These are phyloP conservation scores for Salvelinus sp. DNA, from an alignment of 2,113 vertebrate species.

Conservation along the genomic window DNA sequence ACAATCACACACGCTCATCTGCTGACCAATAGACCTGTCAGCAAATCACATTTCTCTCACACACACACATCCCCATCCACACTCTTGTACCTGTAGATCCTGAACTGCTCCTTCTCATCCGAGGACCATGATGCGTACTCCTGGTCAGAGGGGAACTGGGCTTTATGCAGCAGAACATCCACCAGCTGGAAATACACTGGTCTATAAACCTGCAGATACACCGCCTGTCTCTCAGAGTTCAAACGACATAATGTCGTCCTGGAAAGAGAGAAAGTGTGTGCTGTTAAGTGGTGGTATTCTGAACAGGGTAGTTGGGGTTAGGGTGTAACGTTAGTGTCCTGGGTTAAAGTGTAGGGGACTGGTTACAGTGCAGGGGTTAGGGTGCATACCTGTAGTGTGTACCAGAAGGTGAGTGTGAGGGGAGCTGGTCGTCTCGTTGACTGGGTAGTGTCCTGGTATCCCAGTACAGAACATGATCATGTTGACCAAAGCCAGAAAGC, in stretches of 20 bases:
- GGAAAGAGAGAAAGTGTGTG: slow-evolving; percentile 17
- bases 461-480: slow-evolving; percentile 99
- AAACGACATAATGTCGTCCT: slow-evolving; percentile 98
- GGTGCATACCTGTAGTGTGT: slow-evolving; percentile 66
- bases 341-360: too few species aligned
- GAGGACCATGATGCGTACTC: slow-evolving; percentile 96
- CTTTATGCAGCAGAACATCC: slow-evolving; percentile 96
- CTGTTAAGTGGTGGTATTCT: too few species aligned
- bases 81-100: slow-evolving; percentile 90
- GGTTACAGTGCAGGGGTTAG: too few species aligned
- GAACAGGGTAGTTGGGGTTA: too few species aligned
- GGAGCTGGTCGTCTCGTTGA: slow-evolving; percentile 98
- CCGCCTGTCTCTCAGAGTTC: slow-evolving; percentile 91
- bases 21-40: slow-evolving; percentile 53
- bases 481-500: slow-evolving; percentile 95
- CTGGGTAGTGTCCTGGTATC: slow-evolving; percentile 96
- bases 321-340: too few species aligned
- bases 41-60: slow-evolving; percentile 23
- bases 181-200: slow-evolving; percentile 98
- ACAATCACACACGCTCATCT: slow-evolving; percentile 34
- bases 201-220: slow-evolving; percentile 97
- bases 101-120: slow-evolving; percentile 97
- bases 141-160: slow-evolving; percentile 93
- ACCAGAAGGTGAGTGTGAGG: slow-evolving; percentile 98
- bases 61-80: background rate